Base-by-base conservation (phyloP, 2,113 vertebrate species). In the Psittacula cyanocephala region DNA sequence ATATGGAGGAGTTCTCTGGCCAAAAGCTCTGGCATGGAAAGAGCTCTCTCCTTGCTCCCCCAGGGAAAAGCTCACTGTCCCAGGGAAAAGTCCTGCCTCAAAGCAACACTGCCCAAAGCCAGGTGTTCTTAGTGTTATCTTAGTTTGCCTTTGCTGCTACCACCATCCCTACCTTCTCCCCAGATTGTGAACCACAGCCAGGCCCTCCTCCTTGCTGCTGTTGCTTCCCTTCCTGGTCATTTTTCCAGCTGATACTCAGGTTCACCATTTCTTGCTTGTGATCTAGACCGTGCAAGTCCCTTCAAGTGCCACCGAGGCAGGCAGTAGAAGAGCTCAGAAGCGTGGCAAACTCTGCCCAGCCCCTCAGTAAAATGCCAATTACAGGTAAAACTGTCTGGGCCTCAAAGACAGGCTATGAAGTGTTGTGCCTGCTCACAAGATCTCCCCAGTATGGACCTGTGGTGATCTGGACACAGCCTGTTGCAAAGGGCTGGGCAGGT, bases 371-470 rank as follows among this genome's bases (percentile, higher is more conserved):
- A 89, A 50, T 17, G 28, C 4, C 33, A 25, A 1, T 41, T 68
- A 60, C 27, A 39, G 17, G 28, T 23, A 67, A 43, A 52, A 81
- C 12, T 28, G 17, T 3, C 35, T 27, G 11, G 17, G 2, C 8
- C 3, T 6, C 60, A 74, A 47, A 80, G 60, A 41, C 65, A 11
- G 31, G 10, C 27, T 0, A 2, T 29, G 41, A 68, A 49, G 10
- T 37, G 39, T 60, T 1, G 1, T 62, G 31, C 27, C 67, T 55
- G 27, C 35, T 75, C 23, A 55, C 31, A 57, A 43, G 31, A 39
- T 29, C 35, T 80, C 31, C 67, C 16, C 6, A n/a, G 16, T 49
- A 11, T 0, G 0, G 23, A 57, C 27, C 19, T 0, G 0, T 7
- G 19, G 31, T 22, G 49, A 13, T 27, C 29, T 1, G 0, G 62